Base-by-base conservation (phyloP, 2,888 invertebrate genomes). In the Rhingia campestris region DNA sequence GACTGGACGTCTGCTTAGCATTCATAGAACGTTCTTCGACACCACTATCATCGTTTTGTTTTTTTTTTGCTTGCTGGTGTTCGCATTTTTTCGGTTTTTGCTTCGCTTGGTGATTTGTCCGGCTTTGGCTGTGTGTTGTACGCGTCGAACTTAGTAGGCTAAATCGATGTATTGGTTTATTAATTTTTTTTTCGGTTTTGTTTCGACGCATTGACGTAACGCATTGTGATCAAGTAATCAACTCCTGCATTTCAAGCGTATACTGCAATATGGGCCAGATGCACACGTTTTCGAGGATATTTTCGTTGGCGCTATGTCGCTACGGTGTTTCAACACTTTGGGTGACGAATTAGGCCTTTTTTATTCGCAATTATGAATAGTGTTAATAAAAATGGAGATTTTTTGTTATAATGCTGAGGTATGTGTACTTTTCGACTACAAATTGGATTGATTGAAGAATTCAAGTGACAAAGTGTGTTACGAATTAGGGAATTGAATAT, bases 11-110 rank as follows among this genome's bases (percentile, higher is more conserved):
- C 85, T 86, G 74, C 69, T 87, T 87, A 86, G 66, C 53, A 87
- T 87, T 84, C 87, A 87, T 80, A 86, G 86, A 77, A 86, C 81
- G 87, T 87, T 87, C 86, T 84, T 66, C 74, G 37, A 63, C 47
- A 66, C 63, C 64, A 49, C 49, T 59, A 51, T 51, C 41, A 59
- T 74, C 58, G 66, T 76, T 75, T 76, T 72, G 47, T 73, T 53
- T 51, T 64, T 72, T 66, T 32, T 14, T 64, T 22, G 22, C 22
- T 22, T 22, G 22, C 22, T 22, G 22, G 22, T 22, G 22, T 22
- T 22, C 22, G 22, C 22, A 14, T 56, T 51, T 54, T 61, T 67
- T 53, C 59, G 35, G 9, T 70, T 30, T 49, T 70, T 37, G 14
- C 37, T 63, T 45, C 30, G 54, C 37, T 63, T 45, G 14, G 54